Evolutionary conservation across 2,797 vertebrate genomes (phyloP).

Genomic region (Apogon talboti): DNA sequence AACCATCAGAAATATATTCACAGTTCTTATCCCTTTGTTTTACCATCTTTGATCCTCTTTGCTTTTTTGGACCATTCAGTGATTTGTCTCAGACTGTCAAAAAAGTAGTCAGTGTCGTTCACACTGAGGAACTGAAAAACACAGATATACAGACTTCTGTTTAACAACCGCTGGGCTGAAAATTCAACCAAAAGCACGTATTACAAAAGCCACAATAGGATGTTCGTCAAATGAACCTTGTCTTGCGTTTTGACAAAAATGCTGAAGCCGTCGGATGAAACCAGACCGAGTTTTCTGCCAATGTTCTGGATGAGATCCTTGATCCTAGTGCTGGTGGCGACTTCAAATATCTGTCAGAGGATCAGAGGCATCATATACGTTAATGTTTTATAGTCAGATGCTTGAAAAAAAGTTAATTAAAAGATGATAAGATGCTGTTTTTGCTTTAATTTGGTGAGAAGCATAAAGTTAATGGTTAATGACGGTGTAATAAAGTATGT

Average conservation of each 20-base stretch:
- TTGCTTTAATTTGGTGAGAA: too few relatives aligned
- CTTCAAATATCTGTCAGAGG: constrained; percentile 86
- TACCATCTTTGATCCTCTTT: constrained; percentile 90
- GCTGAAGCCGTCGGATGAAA: constrained; percentile 92
- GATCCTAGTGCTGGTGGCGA: constrained; percentile 87
- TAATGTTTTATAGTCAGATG: too few relatives aligned
- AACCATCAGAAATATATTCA: not conserved
- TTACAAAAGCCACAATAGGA: not conserved
- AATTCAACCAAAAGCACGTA: not conserved
- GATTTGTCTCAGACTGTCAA: constrained; percentile 92
- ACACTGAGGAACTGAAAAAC: constrained; percentile 90
- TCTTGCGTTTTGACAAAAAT: constrained; percentile 94
- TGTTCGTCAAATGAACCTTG: constrained; percentile 83
- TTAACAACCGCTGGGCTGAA: not conserved
- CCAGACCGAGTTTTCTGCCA: constrained; percentile 80
- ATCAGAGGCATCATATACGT: not conserved
- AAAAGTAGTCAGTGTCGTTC: constrained; percentile 94
- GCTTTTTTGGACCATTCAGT: constrained; percentile 90
- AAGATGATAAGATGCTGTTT: too few relatives aligned
- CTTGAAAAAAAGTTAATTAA: too few relatives aligned
- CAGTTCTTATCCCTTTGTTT: not conserved
- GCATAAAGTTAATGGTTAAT: too few relatives aligned
- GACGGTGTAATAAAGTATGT: too few relatives aligned
- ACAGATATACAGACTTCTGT: constrained; percentile 11
- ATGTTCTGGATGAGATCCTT: constrained; percentile 87